Conservation (phyloP, 1,140 invertebrate genomes). For the Atta texana region DNA sequence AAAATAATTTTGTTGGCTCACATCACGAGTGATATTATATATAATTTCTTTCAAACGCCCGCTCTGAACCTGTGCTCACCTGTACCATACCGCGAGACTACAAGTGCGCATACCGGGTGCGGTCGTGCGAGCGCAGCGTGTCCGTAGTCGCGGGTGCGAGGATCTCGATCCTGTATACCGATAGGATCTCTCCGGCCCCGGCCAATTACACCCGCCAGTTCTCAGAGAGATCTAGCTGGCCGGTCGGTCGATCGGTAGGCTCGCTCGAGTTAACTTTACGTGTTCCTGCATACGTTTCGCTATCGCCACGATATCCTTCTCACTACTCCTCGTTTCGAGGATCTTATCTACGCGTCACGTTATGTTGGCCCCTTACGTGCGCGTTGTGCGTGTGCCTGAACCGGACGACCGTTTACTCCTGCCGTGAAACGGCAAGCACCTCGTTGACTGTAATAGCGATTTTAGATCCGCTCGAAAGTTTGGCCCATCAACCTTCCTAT, state of each 20-base stretch:
- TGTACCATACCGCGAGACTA: constrained; percentile 28
- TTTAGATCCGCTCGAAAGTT: constrained; percentile 68
- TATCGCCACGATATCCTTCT: constrained; percentile 66
- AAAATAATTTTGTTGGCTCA: too few species aligned
- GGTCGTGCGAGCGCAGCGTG: constrained; percentile 66
- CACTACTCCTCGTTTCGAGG: constrained; percentile 55
- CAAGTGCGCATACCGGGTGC: constrained; percentile 69
- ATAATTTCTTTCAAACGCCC: not conserved
- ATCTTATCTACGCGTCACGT: constrained; percentile 80
- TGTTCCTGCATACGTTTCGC: constrained; percentile 77
- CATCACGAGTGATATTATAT: not conserved
- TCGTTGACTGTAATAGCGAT: constrained; percentile 76
- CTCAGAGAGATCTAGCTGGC: constrained; percentile 63
- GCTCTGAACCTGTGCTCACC: constrained; percentile 48
- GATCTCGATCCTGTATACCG: constrained; percentile 76
- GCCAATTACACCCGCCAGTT: constrained; percentile 79
- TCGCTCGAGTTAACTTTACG: constrained; percentile 70
- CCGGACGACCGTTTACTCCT: constrained; percentile 69
- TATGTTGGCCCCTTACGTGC: constrained; percentile 69
- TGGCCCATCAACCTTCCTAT: constrained; percentile 4
- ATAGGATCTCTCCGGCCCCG: constrained; percentile 77
- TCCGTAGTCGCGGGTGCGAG: constrained; percentile 75
- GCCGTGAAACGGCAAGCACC: constrained; percentile 72
- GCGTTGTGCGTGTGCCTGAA: constrained; percentile 64
- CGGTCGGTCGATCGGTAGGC: not conserved